Base-by-base conservation (phyloP, 2,113 vertebrate species). In the Xyliphius kryptos region DNA sequence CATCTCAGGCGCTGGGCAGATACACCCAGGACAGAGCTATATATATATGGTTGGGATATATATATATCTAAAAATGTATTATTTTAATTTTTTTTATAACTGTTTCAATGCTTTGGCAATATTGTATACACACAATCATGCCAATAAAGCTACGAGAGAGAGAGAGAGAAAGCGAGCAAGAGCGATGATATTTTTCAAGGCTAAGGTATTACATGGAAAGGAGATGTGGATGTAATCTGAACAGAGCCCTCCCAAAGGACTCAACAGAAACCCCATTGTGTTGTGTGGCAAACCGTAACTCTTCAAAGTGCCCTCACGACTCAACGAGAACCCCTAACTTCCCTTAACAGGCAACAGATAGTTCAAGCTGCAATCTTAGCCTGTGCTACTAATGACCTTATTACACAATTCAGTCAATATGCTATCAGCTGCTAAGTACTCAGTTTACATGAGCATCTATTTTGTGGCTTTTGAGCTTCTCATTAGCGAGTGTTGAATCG, bases 191-290 rank as follows among this genome's bases (percentile, higher is more conserved):
- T 55, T 41, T 40, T 53, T 47, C 51, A 20, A 61, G 49, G 16
- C 16, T n/a, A n/a, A 20, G 60, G 19, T 19, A 47, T n/a, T 61
- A 56, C 32, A 22, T 56, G 15, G 14, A 48, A 16, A 53, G 21
- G 47, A 46, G 47, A 22, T 13, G 7, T 47, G 19, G 48, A 19
- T 32, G 72, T 65, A 67, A 72, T 56, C n/a, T 70, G 72, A 74
- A 68, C 63, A 40, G 20, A 65, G 22, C 56, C 56, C 53, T 57
- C 52, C 10, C 6, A 12, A 61, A n/a, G 37, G 17, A 49, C 58
- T 44, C 55, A 58, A 77, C 70, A 74, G 72, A 59, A 61, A 56
- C 41, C 47, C 21, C 63, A 67, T 77, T 77, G 69, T 72, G 65
- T 47, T 58, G 13, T 6, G 7, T 41, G 48, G n/a, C 60, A 65